Evolutionary conservation across 2,797 vertebrate genomes (phyloP), one percentile per base, ranked within the genome.

Genomic region (Enteromius viviparus): DNA sequence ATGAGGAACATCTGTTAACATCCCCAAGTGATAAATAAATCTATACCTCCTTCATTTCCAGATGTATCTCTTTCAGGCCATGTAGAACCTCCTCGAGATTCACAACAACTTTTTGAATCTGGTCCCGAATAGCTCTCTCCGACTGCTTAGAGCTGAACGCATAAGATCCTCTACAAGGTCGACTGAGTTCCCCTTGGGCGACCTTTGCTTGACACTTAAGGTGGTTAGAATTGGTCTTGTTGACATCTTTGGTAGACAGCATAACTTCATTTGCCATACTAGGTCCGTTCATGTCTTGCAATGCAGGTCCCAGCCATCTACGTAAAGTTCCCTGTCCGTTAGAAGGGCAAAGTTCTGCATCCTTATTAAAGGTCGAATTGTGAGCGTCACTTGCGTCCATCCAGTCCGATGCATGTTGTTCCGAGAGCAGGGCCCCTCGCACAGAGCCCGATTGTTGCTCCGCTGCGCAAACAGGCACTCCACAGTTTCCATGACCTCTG

Each of bases 11-110:
- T 66, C 47, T 81, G 69, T 21, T 47, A 53, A 45, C 29, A 72
- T 42, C 47, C 34, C 49, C 68, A 65, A 71, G 74, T 42, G 29
- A 68, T 60, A 49, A 47, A 78, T 75, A 81, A 60, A 64, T 14
- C 17, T 62, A 92, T 93, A 96, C 95, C 94, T 96, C 94, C 87
- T 92, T 95, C 93, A 96, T 96, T 91, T 96, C 95, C 88, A 94
- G 91, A 23, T 95, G 94, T 32, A 95, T 92, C 14, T 94, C 92
- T 88, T 93, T 94, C 88, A 96, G 89, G 2, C 93, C 92, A 8
- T 77, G 89, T 1, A 95, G 90, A 74, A 95, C 94, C 68, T 93
- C 91, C 88, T 95, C 94, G 80, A 95, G 91, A 87, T 94, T 93
- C 83, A 89, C 88, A 84, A 95, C 89, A 75, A 96, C 94, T 23